Evolutionary conservation across 2,888 invertebrate species (phyloP), one percentile per base, ranked within the genome.

Genomic region (Callosobruchus maculatus): DNA sequence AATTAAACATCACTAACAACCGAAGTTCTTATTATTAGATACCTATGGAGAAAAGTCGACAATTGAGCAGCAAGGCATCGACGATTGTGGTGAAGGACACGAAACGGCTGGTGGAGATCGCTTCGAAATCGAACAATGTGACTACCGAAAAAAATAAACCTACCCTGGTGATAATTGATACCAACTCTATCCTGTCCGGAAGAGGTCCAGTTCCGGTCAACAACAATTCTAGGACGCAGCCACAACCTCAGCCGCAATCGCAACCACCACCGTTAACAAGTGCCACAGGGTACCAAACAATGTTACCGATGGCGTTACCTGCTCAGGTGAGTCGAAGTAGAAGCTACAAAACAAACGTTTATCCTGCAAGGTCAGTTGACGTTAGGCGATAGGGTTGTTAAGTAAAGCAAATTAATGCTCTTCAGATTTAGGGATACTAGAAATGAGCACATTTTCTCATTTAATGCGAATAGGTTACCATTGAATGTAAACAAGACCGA

Each of bases 111-210:
- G 92, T 92, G 0, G 92, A 93, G 84, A 92, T 93, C 80, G 92
- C 93, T 13, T 89, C 91, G 20, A 92, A 91, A 81, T 89, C 90
- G 68, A 85, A 80, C 74, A 83, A 85, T 74, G 67, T 49, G 13
- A 71, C 21, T 3, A 21, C 71, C 68, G 22, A 21, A 7, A 89
- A 93, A 83, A 92, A 94, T 82, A 92, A 95, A 85, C 92, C 93
- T 0, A 93, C 93, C 7, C 88, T 94, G 78, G 94, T 94, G 49
- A 93, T 95, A 71, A 93, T 95, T 78, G 94, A 95, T 83, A 93
- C 94, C 18, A 93, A 94, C 87, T 91, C 94, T 20, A 91, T 91
- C 82, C 86, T 92, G 74, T 90, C 91, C 74, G 91, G 91, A 21
- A 91, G 92, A 79, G 90, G 90, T 20, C 89, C 90, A 21, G 85